Conservation (phyloP, 2,113 vertebrate genomes). For the Motacilla tschutschensis region DNA sequence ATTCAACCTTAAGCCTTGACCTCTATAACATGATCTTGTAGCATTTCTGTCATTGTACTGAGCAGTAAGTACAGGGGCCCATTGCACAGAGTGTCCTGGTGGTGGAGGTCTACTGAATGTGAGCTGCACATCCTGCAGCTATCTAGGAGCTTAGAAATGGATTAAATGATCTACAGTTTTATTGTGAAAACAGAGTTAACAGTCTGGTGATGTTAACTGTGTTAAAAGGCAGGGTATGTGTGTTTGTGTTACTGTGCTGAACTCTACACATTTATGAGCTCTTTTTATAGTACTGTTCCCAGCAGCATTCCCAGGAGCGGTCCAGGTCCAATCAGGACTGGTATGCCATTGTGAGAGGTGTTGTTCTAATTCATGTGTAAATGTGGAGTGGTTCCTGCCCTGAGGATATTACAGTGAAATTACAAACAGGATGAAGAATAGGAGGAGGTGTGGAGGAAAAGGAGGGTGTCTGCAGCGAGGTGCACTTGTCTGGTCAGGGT, state of each 20-base stretch:
- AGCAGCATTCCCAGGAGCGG: conserved; percentile 46
- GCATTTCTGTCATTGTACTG: not conserved
- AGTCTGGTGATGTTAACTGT: not conserved
- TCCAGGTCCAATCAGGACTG: conserved; percentile 49
- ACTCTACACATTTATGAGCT: conserved; percentile 26
- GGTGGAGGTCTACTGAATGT: not conserved
- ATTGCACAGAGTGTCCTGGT: not conserved
- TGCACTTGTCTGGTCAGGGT: not conserved
- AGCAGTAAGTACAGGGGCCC: not conserved
- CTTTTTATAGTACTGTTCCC: conserved; percentile 45
- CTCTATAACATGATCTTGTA: accelerated
- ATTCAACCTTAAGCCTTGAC: not conserved
- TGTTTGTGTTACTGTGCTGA: not conserved
- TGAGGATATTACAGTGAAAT: conserved; percentile 51
- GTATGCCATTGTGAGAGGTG: conserved; percentile 43
- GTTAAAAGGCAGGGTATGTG: not conserved
- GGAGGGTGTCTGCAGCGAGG: not conserved
- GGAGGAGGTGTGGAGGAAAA: not conserved
- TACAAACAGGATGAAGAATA: conserved; percentile 32
- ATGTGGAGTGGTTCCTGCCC: conserved; percentile 52
- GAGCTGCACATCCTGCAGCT: not conserved
- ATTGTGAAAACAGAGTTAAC: not conserved
- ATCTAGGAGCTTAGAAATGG: not conserved
- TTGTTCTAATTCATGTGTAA: conserved; percentile 60
- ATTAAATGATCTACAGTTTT: not conserved